phyloP scores from a whole-genome alignment of 2,113 vertebrate genomes.

The Trochalopteron elliotii region DNA sequence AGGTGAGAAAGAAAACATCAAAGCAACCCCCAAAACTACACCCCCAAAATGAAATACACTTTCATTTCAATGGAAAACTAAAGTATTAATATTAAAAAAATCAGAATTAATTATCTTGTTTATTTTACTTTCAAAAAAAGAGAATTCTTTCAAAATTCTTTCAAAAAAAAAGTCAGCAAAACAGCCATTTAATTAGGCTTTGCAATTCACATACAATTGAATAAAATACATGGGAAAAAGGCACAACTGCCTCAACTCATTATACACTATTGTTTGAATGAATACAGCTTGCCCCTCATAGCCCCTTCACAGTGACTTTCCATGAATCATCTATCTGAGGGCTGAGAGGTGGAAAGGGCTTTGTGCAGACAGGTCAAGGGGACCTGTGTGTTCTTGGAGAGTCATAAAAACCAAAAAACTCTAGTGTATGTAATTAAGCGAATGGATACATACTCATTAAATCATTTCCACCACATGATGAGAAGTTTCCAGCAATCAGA shows the following conservation, averaged over 20 bases:
- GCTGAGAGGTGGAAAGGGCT: not conserved
- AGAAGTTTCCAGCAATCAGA: not conserved
- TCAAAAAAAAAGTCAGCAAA: no score
- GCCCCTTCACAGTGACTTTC: not conserved
- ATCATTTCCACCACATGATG: not conserved
- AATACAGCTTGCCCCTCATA: not conserved
- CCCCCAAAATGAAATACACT: not conserved
- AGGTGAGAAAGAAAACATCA: not conserved
- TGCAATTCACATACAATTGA: not conserved
- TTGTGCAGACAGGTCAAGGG: not conserved
- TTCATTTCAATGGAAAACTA: not conserved
- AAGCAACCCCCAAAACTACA: not conserved
- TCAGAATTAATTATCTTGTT: not conserved
- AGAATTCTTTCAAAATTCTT: not conserved
- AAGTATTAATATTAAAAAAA: not conserved
- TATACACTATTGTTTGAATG: not conserved
- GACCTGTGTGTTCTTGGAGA: not conserved
- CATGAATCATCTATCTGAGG: not conserved
- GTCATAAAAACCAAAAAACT: not conserved
- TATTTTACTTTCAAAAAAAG: not conserved
- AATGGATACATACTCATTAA: not conserved
- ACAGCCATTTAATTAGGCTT: not conserved
- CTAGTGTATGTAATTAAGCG: not conserved
- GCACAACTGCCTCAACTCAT: not conserved
- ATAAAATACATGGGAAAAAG: not conserved